Evolutionary conservation across 2,797 vertebrate genomes (phyloP).

Genomic region (Mastacembelus armatus): DNA sequence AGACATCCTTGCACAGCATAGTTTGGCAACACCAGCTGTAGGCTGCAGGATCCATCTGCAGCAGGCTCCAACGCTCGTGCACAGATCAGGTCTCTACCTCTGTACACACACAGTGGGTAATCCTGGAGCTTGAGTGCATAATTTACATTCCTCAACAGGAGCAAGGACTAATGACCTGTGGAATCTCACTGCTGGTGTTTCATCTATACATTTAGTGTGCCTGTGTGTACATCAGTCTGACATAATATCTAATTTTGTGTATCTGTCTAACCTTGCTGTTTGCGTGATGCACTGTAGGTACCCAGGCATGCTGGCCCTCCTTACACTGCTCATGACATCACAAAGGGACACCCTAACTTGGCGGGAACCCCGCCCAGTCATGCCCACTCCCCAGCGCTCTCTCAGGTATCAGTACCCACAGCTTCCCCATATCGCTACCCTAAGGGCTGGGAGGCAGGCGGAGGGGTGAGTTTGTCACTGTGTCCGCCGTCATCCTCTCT

Average conservation of each 20-base stretch:
- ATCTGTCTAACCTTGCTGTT: constrained; percentile 46
- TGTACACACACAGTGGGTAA: constrained; percentile 54
- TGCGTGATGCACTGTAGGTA: constrained; percentile 89
- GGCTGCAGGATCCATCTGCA: constrained; percentile 34
- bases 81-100: constrained; percentile 50
- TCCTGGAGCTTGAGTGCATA: constrained; percentile 52
- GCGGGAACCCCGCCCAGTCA: constrained; percentile 94
- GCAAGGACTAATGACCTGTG: constrained; percentile 60
- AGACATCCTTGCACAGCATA: constrained; percentile 37
- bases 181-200: too few species aligned
- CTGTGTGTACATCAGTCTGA: constrained; percentile 3
- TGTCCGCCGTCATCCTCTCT: constrained; percentile 59
- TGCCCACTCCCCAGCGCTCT: constrained; percentile 92
- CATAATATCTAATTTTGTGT: not conserved
- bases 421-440: constrained; percentile 83
- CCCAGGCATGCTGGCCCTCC: constrained; percentile 91
- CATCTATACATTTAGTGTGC: too few species aligned
- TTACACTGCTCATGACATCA: constrained; percentile 94
- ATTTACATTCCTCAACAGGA: constrained; percentile 65
- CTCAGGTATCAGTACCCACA: constrained; percentile 91
- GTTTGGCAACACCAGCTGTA: constrained; percentile 36
- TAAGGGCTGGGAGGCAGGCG: constrained; percentile 85
- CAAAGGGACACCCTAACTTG: constrained; percentile 96
- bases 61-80: constrained; percentile 44
- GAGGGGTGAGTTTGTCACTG: constrained; percentile 78